Conservation (phyloP, 2,797 vertebrate species). For the Fundulus diaphanus region DNA sequence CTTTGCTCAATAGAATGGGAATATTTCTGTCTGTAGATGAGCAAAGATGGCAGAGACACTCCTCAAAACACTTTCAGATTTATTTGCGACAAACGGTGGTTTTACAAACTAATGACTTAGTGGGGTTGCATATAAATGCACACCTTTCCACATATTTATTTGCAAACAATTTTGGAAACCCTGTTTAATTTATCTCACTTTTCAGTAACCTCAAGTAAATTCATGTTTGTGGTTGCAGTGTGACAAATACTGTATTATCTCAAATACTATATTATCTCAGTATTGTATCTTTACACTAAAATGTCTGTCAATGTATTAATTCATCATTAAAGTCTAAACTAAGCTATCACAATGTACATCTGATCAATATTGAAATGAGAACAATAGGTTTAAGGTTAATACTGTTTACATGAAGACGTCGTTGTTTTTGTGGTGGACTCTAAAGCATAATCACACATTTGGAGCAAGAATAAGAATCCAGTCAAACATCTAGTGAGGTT, state of each 20-base stretch:
- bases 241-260: too few species aligned
- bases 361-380: too few species aligned
- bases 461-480: neutral
- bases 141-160: neutral
- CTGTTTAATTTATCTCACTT: neutral
- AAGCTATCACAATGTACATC: neutral
- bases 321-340: neutral
- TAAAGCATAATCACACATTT: neutral
- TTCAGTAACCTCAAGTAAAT: neutral
- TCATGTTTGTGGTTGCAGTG: neutral
- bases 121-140: neutral
- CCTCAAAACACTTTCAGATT: too few species aligned
- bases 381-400: neutral
- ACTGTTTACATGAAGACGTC: neutral
- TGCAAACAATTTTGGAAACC: neutral
- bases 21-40: too few species aligned
- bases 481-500: neutral
- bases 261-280: too few species aligned
- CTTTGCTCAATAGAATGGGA: neutral
- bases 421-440: neutral
- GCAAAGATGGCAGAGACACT: too few species aligned
- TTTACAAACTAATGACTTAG: neutral
- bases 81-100: neutral
- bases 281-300: neutral
- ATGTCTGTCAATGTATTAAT: neutral